Evolutionary conservation across 2,888 invertebrate genomes (phyloP), one percentile per base, ranked within the genome.

Genomic region (Boloria selene): DNA sequence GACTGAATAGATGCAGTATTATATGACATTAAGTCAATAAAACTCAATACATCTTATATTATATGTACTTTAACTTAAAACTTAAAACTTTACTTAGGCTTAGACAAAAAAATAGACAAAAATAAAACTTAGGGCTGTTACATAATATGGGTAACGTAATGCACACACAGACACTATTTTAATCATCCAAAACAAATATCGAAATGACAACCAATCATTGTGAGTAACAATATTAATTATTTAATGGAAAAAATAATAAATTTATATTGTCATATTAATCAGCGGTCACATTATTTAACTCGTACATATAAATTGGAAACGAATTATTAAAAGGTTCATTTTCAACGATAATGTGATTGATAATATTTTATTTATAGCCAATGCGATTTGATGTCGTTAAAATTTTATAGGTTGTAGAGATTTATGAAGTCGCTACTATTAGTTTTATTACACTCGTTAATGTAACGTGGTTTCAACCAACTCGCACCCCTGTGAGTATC

Each of bases 301-400:
- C 51, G 31, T 5, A 64, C 10, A 47, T 59, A 38, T 22, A 64
- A 64, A 52, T 65, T 17, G 14, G 61, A 56, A 63, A 42, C 56
- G 17, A 22, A 69, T 72, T 70, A 71, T 67, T 72, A 63, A 68
- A 61, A 69, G 45, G 22, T 44, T 53, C 58, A 59, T 38, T 49
- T 18, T 4, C 47, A 59, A 7, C 16, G 49, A 26, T 60, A 13
- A 53, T 51, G 59, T 64, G 58, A 47, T 58, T 7, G n/a, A 5
- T 17, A 14, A 53, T 62, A 70, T 67, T 64, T 65, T 50, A 64
- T 70, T 68, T 56, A 72, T 73, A 74, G 77, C 73, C 74, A 74
- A 79, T 71, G 75, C 76, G 73, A 74, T 70, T 68, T 66, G 52
- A 54, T 65, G 45, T 59, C 65, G 55, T 68, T 65, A 65, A 62